Evolutionary conservation across 2,888 invertebrate species (phyloP), one percentile per base, ranked within the genome.

Genomic region (Unio pictorum): DNA sequence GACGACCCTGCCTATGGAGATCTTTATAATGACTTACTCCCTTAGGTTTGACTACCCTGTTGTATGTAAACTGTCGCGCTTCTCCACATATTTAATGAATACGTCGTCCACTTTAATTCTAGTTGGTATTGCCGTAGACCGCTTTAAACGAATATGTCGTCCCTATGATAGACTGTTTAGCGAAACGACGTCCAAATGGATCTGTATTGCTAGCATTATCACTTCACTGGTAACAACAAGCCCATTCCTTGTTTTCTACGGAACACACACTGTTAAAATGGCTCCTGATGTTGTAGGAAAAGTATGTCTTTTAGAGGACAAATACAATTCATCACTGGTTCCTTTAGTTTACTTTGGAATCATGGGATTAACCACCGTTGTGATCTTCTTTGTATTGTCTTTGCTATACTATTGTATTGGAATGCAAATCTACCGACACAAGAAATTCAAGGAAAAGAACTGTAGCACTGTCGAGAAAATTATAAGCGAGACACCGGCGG

Each of bases 171-270:
- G 60, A 20, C 71, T 73, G 15, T 81, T 85, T 64, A 80, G 79
- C 30, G 72, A 74, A 15, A 58, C 64, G 15, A 66, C 69, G n/a
- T 82, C 84, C 17, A 79, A 75, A 66, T 66, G 69, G 11, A 76
- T 81, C n/a, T 81, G 82, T 55, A 66, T 76, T 18, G 71, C 71
- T 3, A 68, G 78, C 18, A 69, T 84, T 18, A 18, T 76, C 1
- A 55, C 75, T 26, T 69, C 78, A 8, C 59, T 79, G n/a, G 30
- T 67, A 30, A 67, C 72, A 5, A 73, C 79, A 6, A 81, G 82
- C 76, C 83, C 85, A 2, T 72, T 82, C 17, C 66, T 85, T 1
- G 60, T 83, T 11, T 59, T 85, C 2, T 85, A 84, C 61, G 85
- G 85, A 11, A 81, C 77, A 64, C 68, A 77, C 55, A 72, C 57